Evolutionary conservation across 2,888 invertebrate genomes (phyloP).

Genomic region (Tillus elongatus): DNA sequence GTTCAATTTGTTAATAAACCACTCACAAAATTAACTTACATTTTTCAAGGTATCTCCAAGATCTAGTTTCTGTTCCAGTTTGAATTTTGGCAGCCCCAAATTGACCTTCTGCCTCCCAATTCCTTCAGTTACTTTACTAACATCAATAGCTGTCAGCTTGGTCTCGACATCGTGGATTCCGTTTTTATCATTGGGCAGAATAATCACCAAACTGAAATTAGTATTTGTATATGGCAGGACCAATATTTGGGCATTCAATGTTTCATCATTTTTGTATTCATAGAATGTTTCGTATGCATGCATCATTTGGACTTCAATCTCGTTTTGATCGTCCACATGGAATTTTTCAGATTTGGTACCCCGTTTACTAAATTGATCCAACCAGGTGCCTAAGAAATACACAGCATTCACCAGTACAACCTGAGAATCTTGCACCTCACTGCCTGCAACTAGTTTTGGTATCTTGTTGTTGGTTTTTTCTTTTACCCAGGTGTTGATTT

Average conservation of each 20-base stretch:
- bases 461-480: background rate
- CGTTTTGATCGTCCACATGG: background rate
- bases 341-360: background rate
- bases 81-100: background rate
- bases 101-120: conserved; percentile 1
- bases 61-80: background rate
- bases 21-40: background rate
- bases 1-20: background rate
- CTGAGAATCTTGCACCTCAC: background rate
- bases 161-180: background rate
- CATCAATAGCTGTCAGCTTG: background rate
- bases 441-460: background rate
- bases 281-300: background rate
- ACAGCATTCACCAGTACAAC: background rate
- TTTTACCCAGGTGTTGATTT: background rate
- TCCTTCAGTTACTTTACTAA: background rate
- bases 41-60: background rate
- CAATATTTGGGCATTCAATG: background rate
- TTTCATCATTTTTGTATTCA: background rate
- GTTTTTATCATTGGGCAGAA: background rate
- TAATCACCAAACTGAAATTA: background rate
- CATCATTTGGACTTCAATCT: background rate
- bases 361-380: background rate
- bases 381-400: background rate
- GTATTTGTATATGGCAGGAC: background rate